These are phyloP conservation scores for Limnephilus marmoratus DNA, from an alignment of 2,888 invertebrate genomes.

Conservation along the genomic window DNA sequence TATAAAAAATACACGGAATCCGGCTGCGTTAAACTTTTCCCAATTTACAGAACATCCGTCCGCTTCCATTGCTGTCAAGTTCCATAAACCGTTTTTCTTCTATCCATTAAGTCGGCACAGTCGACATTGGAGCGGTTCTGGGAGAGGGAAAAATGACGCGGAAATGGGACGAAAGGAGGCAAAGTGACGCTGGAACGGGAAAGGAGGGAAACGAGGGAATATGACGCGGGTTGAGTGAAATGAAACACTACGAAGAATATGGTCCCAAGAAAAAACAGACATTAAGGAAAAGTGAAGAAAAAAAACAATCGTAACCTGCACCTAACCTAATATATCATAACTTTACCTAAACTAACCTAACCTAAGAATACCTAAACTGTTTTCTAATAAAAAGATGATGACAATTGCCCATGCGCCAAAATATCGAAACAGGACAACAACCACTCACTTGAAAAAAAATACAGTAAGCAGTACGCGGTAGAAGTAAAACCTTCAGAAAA, in stretches of 20 bases:
- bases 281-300: no score
- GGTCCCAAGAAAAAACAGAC: neutral
- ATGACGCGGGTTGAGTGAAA: neutral
- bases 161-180: neutral
- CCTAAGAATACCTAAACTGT: no score
- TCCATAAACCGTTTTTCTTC: conserved; percentile 43
- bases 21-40: conserved; percentile 2
- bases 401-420: no score
- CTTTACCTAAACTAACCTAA: no score
- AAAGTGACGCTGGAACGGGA: neutral
- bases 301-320: no score
- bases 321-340: no score
- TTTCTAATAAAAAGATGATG: no score
- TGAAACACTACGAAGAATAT: no score
- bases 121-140: neutral
- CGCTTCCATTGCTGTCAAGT: conserved; percentile 38
- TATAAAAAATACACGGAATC: neutral
- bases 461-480: no score
- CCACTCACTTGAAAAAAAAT: no score
- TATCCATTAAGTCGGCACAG: conserved; percentile 44
- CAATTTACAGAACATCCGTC: conserved; percentile 37
- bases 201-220: neutral
- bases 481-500: no score
- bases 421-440: no score
- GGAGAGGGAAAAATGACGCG: neutral